Conservation (phyloP, 1,140 invertebrate genomes). For the Paralvinella palmiformis region DNA sequence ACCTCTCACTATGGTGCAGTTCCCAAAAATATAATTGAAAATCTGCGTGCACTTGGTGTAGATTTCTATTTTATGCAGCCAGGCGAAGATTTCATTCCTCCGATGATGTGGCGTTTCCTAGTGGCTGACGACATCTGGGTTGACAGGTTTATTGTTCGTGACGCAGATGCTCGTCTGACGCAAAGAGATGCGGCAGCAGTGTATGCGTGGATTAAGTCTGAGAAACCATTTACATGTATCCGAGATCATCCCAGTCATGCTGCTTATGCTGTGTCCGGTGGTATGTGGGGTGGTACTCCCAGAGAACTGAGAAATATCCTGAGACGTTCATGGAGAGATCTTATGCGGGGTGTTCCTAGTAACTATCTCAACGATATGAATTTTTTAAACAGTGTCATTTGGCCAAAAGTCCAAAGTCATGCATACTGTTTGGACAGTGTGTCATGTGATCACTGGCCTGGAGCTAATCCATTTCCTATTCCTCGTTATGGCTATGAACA, state of each 20-base stretch:
- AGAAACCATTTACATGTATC: slow-evolving; percentile 19
- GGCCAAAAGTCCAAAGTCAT: slow-evolving; percentile 16
- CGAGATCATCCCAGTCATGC: slow-evolving; percentile 22
- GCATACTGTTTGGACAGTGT: slow-evolving; percentile 22
- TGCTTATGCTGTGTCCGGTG: slow-evolving; percentile 17
- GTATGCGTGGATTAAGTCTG: slow-evolving; percentile 16
- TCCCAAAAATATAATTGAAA: slow-evolving; percentile 2
- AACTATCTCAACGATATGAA: slow-evolving; percentile 19
- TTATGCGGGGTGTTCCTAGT: slow-evolving; percentile 9
- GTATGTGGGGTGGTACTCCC: slow-evolving; percentile 18
- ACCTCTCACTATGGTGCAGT: slow-evolving; percentile 15
- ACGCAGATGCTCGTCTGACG: slow-evolving; percentile 17
- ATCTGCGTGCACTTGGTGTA: slow-evolving; percentile 6
- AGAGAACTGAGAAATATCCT: slow-evolving; percentile 13
- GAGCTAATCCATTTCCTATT: slow-evolving; percentile 18
- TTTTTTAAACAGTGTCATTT: slow-evolving; percentile 17
- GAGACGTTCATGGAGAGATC: slow-evolving; percentile 16
- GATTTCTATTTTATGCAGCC: slow-evolving; percentile 18
- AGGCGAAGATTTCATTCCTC: slow-evolving; percentile 17
- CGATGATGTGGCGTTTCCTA: slow-evolving; percentile 23
- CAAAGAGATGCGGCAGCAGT: slow-evolving; percentile 17
- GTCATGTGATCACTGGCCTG: slow-evolving; percentile 18
- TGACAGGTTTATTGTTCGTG: slow-evolving; percentile 19
- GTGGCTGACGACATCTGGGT: slow-evolving; percentile 19
- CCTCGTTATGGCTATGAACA: slow-evolving; percentile 19